Conservation (phyloP, 2,888 invertebrate genomes). For the Dicyrtomina minuta region DNA sequence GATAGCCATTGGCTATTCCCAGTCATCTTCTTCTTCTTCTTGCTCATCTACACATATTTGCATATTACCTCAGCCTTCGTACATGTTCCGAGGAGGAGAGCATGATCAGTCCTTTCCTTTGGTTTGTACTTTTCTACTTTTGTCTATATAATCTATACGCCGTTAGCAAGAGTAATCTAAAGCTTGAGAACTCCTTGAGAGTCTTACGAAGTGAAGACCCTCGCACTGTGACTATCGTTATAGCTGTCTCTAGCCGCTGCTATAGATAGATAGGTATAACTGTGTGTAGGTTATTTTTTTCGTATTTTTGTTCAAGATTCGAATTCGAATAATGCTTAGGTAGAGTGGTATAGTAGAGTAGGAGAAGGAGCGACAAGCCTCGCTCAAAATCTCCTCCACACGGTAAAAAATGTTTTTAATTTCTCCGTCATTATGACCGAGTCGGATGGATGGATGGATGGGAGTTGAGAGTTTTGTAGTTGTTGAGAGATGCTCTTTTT, state of each 20-base stretch:
- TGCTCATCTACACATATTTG: slow-evolving; percentile 18
- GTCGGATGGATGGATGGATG: slow-evolving; percentile 17
- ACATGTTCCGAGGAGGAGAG: neutral
- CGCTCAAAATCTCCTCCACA: no score
- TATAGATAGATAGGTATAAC: no score
- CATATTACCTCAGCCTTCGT: slow-evolving; percentile 18
- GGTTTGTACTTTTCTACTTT: no score
- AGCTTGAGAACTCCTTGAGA: neutral
- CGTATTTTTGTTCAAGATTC: no score
- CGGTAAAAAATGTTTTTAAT: slow-evolving; percentile 29
- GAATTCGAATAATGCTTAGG: no score
- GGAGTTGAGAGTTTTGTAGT: slow-evolving; percentile 26
- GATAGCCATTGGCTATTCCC: slow-evolving; percentile 32
- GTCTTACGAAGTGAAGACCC: no score
- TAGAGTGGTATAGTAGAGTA: neutral
- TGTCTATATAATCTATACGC: no score
- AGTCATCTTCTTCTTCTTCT: slow-evolving; percentile 14
- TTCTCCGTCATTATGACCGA: slow-evolving; percentile 29
- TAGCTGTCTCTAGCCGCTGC: no score
- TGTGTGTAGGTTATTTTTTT: no score
- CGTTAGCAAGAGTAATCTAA: no score
- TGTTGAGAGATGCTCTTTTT: slow-evolving; percentile 24
- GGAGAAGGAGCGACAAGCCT: slow-evolving; percentile 1
- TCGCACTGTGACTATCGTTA: no score
- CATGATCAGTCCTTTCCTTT: no score